A percentile compares a stretch with the other conserved stretches of the same genome.
These are phyloP conservation scores for Nomia melanderi DNA, from an alignment of 1,140 invertebrate species.

Conservation along the genomic window DNA sequence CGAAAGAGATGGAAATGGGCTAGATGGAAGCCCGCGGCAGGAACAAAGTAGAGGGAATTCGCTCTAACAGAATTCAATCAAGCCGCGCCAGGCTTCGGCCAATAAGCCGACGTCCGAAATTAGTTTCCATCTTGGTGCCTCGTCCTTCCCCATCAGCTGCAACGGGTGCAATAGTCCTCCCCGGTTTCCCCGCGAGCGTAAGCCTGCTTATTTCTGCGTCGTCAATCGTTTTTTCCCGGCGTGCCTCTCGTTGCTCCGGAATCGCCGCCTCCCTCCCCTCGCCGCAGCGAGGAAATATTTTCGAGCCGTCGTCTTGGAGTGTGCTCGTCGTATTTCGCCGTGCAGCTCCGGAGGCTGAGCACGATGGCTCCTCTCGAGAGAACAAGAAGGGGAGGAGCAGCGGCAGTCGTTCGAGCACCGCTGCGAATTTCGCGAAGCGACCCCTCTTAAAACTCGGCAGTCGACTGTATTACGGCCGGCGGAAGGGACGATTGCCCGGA, in stretches of 20 bases:
- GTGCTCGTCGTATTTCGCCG: slow-evolving; percentile 30
- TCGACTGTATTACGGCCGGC: background rate
- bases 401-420: slow-evolving; percentile 19
- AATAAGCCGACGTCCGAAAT: slow-evolving; percentile 39
- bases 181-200: background rate
- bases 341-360: background rate
- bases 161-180: background rate
- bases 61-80: slow-evolving; percentile 37
- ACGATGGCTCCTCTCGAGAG: slow-evolving; percentile 4
- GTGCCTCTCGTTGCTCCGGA: background rate
- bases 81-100: slow-evolving; percentile 15
- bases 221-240: slow-evolving; percentile 1
- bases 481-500: background rate
- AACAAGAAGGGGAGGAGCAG: background rate
- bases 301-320: slow-evolving; percentile 22
- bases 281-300: slow-evolving; percentile 3
- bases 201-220: slow-evolving; percentile 21
- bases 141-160: too few species aligned
- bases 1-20: background rate
- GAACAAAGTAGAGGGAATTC: slow-evolving; percentile 15
- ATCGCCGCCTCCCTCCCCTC: background rate
- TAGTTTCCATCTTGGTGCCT: slow-evolving; percentile 14
- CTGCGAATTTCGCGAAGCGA: slow-evolving; percentile 18
- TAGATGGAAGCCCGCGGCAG: background rate
- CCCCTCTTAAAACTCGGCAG: background rate